Conservation (phyloP, 2,797 vertebrate genomes). For the Coccyzus lansbergi region DNA sequence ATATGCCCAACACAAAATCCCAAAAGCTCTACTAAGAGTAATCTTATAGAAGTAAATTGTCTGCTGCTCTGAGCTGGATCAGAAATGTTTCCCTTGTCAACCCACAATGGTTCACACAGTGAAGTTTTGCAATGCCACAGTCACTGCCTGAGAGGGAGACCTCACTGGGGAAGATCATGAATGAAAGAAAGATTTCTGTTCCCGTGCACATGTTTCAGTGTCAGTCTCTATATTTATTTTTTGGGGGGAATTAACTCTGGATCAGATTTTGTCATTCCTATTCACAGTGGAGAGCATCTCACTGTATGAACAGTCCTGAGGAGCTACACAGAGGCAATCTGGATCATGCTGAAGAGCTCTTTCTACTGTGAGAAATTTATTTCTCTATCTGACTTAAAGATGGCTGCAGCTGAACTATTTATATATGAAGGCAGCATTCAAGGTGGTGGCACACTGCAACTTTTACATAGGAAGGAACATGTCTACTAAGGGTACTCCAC, state of each 20-base stretch:
- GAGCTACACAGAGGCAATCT: neutral
- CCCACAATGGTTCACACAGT: neutral
- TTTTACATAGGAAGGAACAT: neutral
- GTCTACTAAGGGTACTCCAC: neutral
- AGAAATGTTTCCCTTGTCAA: neutral
- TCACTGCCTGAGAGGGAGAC: neutral
- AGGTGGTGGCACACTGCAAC: neutral
- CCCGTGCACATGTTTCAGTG: neutral
- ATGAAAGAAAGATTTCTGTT: neutral
- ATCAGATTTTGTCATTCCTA: conserved; percentile 54
- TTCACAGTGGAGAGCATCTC: conserved; percentile 13
- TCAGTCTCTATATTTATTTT: conserved; percentile 38
- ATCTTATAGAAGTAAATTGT: conserved; percentile 35
- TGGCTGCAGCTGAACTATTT: neutral
- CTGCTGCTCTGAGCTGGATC: conserved; percentile 3
- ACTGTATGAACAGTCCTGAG: neutral
- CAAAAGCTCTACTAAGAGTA: conserved; percentile 10
- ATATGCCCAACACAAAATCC: neutral
- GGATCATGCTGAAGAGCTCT: conserved; percentile 5
- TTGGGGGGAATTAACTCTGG: conserved; percentile 10
- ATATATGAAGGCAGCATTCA: neutral
- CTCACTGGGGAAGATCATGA: neutral
- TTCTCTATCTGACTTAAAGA: conserved; percentile 33
- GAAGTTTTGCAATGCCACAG: neutral
- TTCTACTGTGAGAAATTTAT: neutral